Evolutionary conservation across 2,797 vertebrate species (phyloP).

Genomic region (Sparidentex hasta): DNA sequence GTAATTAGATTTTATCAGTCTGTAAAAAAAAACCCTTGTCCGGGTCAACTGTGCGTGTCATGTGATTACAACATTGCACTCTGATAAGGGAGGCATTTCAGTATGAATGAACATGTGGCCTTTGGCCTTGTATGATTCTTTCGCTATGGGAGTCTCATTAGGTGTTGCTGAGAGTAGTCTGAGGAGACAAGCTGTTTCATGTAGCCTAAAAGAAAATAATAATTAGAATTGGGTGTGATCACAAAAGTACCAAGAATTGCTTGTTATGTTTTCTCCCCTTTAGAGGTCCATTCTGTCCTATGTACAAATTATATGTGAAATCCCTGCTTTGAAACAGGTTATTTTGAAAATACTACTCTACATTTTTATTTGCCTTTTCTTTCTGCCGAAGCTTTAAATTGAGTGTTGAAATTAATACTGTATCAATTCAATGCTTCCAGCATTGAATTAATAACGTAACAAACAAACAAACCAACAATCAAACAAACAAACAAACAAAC

Average conservation of each 20-base stretch:
- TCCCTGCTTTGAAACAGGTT: background rate
- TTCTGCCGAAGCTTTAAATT: background rate
- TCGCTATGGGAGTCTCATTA: constrained; percentile 29
- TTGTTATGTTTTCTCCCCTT: background rate
- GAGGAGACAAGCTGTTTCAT: constrained; percentile 14
- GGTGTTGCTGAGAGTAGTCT: constrained; percentile 2
- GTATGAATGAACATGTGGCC: constrained; percentile 66
- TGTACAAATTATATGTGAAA: background rate
- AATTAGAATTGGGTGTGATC: background rate
- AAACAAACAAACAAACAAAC: background rate
- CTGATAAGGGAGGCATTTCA: constrained; percentile 70
- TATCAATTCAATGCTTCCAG: background rate
- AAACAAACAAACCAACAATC: background rate
- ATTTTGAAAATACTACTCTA: background rate
- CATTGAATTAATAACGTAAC: too few species aligned
- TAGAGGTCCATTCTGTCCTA: background rate
- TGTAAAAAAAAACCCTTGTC: constrained; percentile 71
- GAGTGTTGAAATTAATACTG: background rate
- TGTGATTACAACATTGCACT: constrained; percentile 70
- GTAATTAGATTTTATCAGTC: constrained; percentile 82
- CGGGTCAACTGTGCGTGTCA: constrained; percentile 68
- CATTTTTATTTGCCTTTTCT: background rate
- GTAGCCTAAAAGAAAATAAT: background rate
- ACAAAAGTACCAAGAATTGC: background rate
- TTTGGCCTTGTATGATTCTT: constrained; percentile 59